Evolutionary conservation across 2,888 invertebrate genomes (phyloP), one percentile per base, ranked within the genome.

Genomic region (Rotaria socialis): DNA sequence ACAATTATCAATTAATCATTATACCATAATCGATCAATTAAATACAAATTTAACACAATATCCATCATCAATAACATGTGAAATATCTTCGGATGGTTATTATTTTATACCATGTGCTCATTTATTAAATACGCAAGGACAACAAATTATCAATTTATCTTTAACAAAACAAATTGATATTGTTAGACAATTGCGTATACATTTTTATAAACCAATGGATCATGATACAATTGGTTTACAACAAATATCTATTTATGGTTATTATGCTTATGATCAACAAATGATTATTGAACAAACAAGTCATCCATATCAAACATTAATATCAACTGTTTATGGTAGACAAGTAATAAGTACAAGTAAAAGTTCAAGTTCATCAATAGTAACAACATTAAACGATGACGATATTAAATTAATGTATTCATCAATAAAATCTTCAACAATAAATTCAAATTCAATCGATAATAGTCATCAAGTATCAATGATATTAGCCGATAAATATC

Each of bases 181-280:
- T 47, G 80, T 80, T 47, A 43, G n/a, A 80, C 43, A 80, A 80
- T n/a, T 80, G 24, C 80, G 80, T 47, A 47, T 80, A 24, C 43
- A 80, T 80, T 80, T 80, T 11, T 47, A 24, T 3, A 80, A 80
- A n/a, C 80, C 80, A 43, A 47, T 47, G 24, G 80, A 80, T 80
- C 80, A 80, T 47, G 80, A 80, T 47, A 80, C 80, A 43, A 80
- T 80, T 47, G 80, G 80, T 80, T 80, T 80, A 80, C 80, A 80
- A 47, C 80, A 80, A 80, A 47, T 80, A 80, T 47, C n/a, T 5
- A 47, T 43, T 10, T 80, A 80, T 80, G 80, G 80, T 47, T 80
- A 80, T 47, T 80, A 47, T 80, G 24, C 80, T 0, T 80, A 80
- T 80, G 80, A 80, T 80, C 80, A 80, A 80, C 80, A 80, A 47